A percentile compares a stretch with the other conserved stretches of the same genome.
These are phyloP conservation scores for Ochropleura plecta DNA, from an alignment of 2,888 invertebrate genomes.

Conservation along the genomic window DNA sequence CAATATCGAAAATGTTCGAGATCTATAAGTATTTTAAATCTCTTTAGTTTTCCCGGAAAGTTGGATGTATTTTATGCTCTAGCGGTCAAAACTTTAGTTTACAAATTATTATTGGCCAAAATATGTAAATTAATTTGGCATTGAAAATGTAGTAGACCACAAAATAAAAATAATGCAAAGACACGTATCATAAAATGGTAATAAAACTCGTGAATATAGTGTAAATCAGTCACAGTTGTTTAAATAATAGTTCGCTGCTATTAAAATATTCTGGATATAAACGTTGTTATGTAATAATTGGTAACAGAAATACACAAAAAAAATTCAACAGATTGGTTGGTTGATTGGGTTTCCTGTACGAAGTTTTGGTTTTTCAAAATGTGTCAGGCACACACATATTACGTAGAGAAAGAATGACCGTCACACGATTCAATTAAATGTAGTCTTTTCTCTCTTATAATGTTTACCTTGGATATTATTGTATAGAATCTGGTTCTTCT, in stretches of 20 bases:
- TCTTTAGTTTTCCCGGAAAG: not conserved
- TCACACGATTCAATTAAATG: not conserved
- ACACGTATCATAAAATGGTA: not conserved
- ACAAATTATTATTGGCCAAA: not conserved
- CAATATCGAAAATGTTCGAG: too few species aligned
- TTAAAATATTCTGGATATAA: slow-evolving; percentile 9
- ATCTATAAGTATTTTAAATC: not conserved
- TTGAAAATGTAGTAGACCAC: not conserved
- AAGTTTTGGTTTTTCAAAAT: not conserved
- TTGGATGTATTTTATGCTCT: not conserved
- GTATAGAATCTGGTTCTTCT: too few species aligned
- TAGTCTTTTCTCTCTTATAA: too few species aligned
- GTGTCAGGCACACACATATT: not conserved
- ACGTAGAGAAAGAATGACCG: not conserved
- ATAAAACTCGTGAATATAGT: not conserved
- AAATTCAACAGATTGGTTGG: too few species aligned
- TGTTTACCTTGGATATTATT: too few species aligned
- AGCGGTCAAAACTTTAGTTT: not conserved
- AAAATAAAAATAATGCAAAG: too few species aligned
- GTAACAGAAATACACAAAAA: not conserved
- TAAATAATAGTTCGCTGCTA: not conserved
- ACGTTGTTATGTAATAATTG: not conserved
- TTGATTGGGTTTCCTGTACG: too few species aligned
- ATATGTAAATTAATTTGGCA: not conserved
- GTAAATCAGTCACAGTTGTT: not conserved